Base-by-base conservation (phyloP, 2,888 invertebrate species). In the Ectemnius cavifrons region DNA sequence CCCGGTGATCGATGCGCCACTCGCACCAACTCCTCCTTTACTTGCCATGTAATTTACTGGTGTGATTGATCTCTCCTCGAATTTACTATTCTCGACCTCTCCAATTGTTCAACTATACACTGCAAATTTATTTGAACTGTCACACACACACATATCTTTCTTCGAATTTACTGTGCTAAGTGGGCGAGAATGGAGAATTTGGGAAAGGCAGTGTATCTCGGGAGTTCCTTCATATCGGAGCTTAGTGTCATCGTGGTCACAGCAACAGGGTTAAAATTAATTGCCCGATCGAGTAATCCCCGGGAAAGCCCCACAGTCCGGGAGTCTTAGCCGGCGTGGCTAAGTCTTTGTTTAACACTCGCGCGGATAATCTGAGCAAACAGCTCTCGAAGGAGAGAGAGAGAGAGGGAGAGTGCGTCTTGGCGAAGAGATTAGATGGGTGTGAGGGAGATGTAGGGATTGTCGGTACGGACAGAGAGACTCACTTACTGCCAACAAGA, bases 331-430 rank as follows among this genome's bases (percentile, higher is more conserved):
- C 73, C 67, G 69, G 58, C 1, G 5, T 5, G 14, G 75, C 73
- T 85, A 85, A 85, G 84, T 86, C 84, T 84, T 86, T 85, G 86
- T 86, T 87, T 87, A 84, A 87, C 83, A 79, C 79, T 84, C 79
- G 73, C 66, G 66, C 69, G 76, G 82, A 84, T 86, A 85, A 87
- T 88, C 83, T 79, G 71, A 27, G 63, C 37, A 69, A 62, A 71
- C 46, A 75, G 70, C 66, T 18, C 65, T 16, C 62, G 70, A 6
- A 37, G 8, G 37, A 37, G 8, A 37, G 37, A 37, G 8, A 37
- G 37, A 37, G 37, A 37, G 28, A 4, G 1, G 20, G 28, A 37
- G 37, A 37, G 23, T 23, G 37, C 0, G 5, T 37, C 37, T 37
- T 6, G 37, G 11, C 0, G 37, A 11, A 37, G 37, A 37, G 37